These are phyloP conservation scores for Elymnias hypermnestra DNA, from an alignment of 1,140 invertebrate species.

Conservation along the genomic window DNA sequence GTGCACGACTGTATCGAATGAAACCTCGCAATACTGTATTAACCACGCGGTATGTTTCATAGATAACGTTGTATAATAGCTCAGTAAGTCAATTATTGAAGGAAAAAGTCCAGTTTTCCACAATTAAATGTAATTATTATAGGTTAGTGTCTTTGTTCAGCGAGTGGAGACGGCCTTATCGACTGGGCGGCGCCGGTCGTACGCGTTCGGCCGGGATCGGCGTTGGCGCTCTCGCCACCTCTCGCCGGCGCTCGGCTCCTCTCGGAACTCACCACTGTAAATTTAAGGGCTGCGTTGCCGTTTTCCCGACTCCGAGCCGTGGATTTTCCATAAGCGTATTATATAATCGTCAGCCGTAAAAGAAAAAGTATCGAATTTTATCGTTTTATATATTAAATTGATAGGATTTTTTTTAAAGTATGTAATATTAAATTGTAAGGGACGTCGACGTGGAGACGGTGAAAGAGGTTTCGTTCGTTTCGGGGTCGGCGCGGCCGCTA, in stretches of 20 bases:
- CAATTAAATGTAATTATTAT: slow-evolving; percentile 75
- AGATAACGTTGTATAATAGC: slow-evolving; percentile 6
- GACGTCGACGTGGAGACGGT: background rate
- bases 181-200: slow-evolving; percentile 72
- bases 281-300: slow-evolving; percentile 65
- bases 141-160: slow-evolving; percentile 73
- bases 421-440: background rate
- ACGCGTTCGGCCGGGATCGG: slow-evolving; percentile 48
- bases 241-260: slow-evolving; percentile 35
- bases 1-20: slow-evolving; percentile 4
- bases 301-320: slow-evolving; percentile 26
- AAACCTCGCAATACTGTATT: slow-evolving; percentile 8
- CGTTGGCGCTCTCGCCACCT: slow-evolving; percentile 26
- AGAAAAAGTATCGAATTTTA: background rate
- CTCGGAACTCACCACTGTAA: slow-evolving; percentile 54
- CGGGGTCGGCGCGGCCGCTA: background rate
- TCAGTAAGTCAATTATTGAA: slow-evolving; percentile 49
- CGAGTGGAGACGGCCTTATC: slow-evolving; percentile 74
- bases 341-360: background rate
- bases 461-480: background rate
- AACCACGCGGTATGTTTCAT: background rate
- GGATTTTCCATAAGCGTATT: slow-evolving; percentile 4
- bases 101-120: slow-evolving; percentile 65
- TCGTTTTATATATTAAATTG: background rate
- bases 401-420: no score